Evolutionary conservation across 2,888 invertebrate species (phyloP).

Genomic region (Halictus ligatus): DNA sequence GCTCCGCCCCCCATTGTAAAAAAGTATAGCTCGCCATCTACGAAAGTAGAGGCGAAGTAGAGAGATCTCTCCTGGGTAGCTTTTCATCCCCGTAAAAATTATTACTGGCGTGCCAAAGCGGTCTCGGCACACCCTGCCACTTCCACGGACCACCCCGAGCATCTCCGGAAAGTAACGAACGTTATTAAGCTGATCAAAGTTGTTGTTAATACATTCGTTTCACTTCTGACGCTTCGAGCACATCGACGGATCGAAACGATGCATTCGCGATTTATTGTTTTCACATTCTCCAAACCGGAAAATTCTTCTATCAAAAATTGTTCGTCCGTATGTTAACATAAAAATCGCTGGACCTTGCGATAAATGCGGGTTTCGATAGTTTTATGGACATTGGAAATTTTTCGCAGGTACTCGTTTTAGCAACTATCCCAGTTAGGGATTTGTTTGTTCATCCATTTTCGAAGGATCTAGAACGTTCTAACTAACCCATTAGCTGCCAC

Average conservation of each 20-base stretch:
- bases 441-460: no score
- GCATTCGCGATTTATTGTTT: background rate
- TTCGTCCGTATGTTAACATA: no score
- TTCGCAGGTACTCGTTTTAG: no score
- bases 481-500: no score
- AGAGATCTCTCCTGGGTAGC: background rate
- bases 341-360: no score
- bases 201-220: background rate
- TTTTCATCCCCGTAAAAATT: background rate
- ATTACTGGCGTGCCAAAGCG: background rate
- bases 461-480: no score
- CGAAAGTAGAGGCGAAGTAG: background rate
- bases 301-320: background rate
- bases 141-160: background rate
- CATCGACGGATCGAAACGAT: background rate
- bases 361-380: no score
- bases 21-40: background rate
- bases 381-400: no score
- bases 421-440: no score
- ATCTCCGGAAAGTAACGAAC: background rate
- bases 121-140: background rate
- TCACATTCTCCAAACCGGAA: background rate
- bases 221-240: background rate
- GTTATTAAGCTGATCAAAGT: slow-evolving; percentile 2
- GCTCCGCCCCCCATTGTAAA: background rate